Base-by-base conservation (phyloP, 1,140 invertebrate genomes). In the Rhopalosiphum padi region DNA sequence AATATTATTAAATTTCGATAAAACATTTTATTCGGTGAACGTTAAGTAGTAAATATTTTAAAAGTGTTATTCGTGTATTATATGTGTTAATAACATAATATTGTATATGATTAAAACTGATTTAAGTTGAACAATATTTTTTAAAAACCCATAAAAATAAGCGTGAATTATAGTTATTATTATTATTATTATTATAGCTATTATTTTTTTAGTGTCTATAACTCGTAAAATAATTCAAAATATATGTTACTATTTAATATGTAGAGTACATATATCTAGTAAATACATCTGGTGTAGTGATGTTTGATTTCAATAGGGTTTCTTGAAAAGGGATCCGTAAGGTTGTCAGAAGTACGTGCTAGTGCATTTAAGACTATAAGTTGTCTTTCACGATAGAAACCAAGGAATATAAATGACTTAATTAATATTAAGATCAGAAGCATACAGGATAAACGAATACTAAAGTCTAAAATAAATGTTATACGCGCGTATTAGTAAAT, bases 341-440 rank as follows among this genome's bases (percentile, higher is more conserved):
- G 11, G n/a, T 77, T 77, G 60, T 83, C 35, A 37, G 48, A 43
- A 85, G 48, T 93, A 93, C 91, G 91, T 93, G 91, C n/a, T 35
- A 35, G 82, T 48, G 91, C 91, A 93, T 93, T 93, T 43, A 93
- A 25, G 41, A 83, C n/a, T 43, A 18, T 77, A 41, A 51, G 91
- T 51, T 51, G 48, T 85, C 91, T 93, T 82, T 55, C 82, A 55
- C 9, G 82, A 93, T 93, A 55, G 77, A 93, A 93, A 86, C 53
- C 48, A 53, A 93, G 91, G 91, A 93, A 85, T 93, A 86, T 86
- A 53, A 93, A 93, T 43, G 37, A 90, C 89, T 90, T 90, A 68
- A 90, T 90, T 90, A 90, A 68, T 90, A 90, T 90, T 30, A n/a
- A 21, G 25, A 68, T 41, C 6, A 60, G 37, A 68, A 21, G 53